These are phyloP conservation scores for Synergus umbraculus DNA, from an alignment of 2,888 invertebrate genomes.

Conservation along the genomic window DNA sequence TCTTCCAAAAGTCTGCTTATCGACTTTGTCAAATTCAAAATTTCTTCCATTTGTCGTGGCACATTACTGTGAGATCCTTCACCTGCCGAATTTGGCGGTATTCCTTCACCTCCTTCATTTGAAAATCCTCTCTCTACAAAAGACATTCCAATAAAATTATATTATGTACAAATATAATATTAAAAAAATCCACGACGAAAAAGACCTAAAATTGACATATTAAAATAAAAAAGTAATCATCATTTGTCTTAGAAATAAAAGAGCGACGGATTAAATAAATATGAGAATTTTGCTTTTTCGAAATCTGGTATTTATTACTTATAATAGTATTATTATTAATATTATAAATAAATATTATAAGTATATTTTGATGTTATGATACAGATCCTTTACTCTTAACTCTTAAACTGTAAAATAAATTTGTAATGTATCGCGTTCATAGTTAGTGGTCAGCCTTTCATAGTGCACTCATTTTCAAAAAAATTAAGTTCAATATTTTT, in stretches of 20 bases:
- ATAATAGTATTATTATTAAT: slow-evolving; percentile 49
- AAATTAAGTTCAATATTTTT: slow-evolving; percentile 3
- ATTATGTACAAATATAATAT: background rate
- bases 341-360: slow-evolving; percentile 55
- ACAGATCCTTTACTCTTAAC: slow-evolving; percentile 43
- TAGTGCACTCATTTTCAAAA: background rate
- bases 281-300: slow-evolving; percentile 3
- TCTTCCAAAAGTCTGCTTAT: slow-evolving; percentile 66
- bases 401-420: slow-evolving; percentile 21
- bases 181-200: background rate
- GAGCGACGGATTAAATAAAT: slow-evolving; percentile 35
- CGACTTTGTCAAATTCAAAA: slow-evolving; percentile 60
- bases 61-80: slow-evolving; percentile 31
- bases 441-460: slow-evolving; percentile 8
- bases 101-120: slow-evolving; percentile 25
- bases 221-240: slow-evolving; percentile 12
- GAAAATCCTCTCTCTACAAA: slow-evolving; percentile 24
- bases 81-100: slow-evolving; percentile 9
- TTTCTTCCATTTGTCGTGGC: slow-evolving; percentile 62
- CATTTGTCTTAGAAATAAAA: slow-evolving; percentile 7
- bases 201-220: background rate
- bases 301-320: slow-evolving; percentile 45
- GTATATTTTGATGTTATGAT: slow-evolving; percentile 52
- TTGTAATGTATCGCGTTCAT: slow-evolving; percentile 17
- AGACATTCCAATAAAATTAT: slow-evolving; percentile 6